These are phyloP conservation scores for Actenoides lindsayi DNA, from an alignment of 2,113 vertebrate genomes.

Conservation along the genomic window DNA sequence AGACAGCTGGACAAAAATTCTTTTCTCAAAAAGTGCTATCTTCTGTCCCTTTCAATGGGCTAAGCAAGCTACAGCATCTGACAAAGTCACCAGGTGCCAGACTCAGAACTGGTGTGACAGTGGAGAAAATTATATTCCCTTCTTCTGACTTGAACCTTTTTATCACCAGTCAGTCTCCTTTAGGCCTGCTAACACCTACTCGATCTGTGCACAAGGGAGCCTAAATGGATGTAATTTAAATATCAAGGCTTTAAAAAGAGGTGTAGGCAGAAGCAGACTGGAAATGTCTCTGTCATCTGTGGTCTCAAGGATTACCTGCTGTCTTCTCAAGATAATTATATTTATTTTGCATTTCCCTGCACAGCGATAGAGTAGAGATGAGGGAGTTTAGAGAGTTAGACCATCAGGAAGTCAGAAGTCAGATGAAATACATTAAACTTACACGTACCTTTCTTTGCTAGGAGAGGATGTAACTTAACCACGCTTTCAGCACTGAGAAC, in stretches of 20 bases:
- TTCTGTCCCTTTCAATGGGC: neutral
- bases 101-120: neutral
- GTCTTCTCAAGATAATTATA: neutral
- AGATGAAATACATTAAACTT: slow-evolving; percentile 16
- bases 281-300: slow-evolving; percentile 17
- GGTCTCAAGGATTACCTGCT: neutral
- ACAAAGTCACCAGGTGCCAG: neutral
- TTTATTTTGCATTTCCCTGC: slow-evolving; percentile 10
- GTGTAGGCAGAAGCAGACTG: slow-evolving; percentile 17
- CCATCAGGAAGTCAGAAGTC: neutral
- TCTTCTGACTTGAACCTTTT: neutral
- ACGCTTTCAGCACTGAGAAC: slow-evolving; percentile 36
- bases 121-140: neutral
- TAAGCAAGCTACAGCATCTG: neutral
- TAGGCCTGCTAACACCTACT: neutral
- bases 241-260: slow-evolving; percentile 8
- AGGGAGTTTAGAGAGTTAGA: neutral
- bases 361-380: neutral
- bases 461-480: neutral
- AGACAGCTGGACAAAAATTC: neutral
- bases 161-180: neutral
- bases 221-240: slow-evolving; percentile 26
- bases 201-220: neutral
- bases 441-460: neutral
- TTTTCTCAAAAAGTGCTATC: neutral